Evolutionary conservation across 2,888 invertebrate species (phyloP), one percentile per base, ranked within the genome.

Genomic region (Acrobasis suavella): DNA sequence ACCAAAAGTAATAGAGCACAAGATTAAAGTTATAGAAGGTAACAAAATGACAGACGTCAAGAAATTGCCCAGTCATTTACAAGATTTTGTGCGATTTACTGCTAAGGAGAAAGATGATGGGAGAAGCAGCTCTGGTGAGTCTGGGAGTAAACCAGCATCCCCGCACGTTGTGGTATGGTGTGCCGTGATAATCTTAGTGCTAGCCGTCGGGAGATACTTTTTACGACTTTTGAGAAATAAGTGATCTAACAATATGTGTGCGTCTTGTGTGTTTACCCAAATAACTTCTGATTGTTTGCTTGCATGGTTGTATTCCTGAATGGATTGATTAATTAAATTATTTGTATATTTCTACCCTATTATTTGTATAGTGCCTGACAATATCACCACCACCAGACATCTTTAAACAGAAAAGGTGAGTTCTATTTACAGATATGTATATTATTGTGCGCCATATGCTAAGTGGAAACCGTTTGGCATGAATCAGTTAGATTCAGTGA

Each of bases 31-130:
- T 62, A 94, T 96, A 55, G 95, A 96, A 78, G 95, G 95, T 65
- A 79, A 93, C 74, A 77, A 93, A 85, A 93, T 94, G 77, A 94
- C 93, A 65, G 95, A 95, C 74, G 91, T 95, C 54, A 91, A 92
- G 62, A 93, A 93, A 66, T 91, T 97, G 66, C 97, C 97, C 7
- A 95, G 93, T 75, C 97, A 97, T 85, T 92, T 97, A 77, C 95
- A 95, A 78, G 97, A 97, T 76, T 96, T 97, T 80, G 95, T 96
- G 72, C 94, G 93, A 77, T 94, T 95, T 73, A 93, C 94, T 50
- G 84, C 87, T 46, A 89, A 87, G 68, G 91, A 92, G 70, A 89
- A 92, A 72, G 89, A 91, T 69, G 91, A 93, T 73, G 93, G 93
- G 87, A 92, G 93, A 87, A 93, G 84, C 69, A 80, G 81, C 69